Conservation (phyloP, 2,888 invertebrate genomes). For the Silvanus unidentatus region DNA sequence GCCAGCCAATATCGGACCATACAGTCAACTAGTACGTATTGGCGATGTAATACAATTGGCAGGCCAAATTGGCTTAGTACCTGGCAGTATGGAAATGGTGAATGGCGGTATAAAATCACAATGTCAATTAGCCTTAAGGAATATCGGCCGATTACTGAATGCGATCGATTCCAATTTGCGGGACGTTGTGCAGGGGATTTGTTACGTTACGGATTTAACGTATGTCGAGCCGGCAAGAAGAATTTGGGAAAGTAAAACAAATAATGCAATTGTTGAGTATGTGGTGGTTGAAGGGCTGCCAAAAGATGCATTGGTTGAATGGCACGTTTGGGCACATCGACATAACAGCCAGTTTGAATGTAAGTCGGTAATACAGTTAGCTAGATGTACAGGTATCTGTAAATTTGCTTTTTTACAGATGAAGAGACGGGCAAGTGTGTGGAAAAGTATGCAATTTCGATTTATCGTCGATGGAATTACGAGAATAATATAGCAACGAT, state of each 20-base stretch:
- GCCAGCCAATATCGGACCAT: constrained; percentile 95
- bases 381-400: neutral
- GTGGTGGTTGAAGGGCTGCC: constrained; percentile 79
- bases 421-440: constrained; percentile 87
- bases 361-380: constrained; percentile 46
- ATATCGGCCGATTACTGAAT: constrained; percentile 74
- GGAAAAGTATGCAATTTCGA: constrained; percentile 74
- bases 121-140: constrained; percentile 76
- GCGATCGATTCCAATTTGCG: constrained; percentile 74
- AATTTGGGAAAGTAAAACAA: constrained; percentile 76
- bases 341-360: constrained; percentile 85
- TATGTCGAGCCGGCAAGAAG: constrained; percentile 69
- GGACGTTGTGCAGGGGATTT: constrained; percentile 82
- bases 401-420: constrained; percentile 53
- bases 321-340: constrained; percentile 89
- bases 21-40: constrained; percentile 79
- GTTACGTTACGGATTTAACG: constrained; percentile 72
- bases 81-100: constrained; percentile 69
- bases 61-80: constrained; percentile 88
- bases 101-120: constrained; percentile 75
- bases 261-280: constrained; percentile 82
- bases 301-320: constrained; percentile 75
- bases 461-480: constrained; percentile 81
- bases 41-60: constrained; percentile 81
- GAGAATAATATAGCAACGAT: constrained; percentile 82